Evolutionary conservation across 1,140 invertebrate species (phyloP).

Genomic region (Oedothorax gibbosus): DNA sequence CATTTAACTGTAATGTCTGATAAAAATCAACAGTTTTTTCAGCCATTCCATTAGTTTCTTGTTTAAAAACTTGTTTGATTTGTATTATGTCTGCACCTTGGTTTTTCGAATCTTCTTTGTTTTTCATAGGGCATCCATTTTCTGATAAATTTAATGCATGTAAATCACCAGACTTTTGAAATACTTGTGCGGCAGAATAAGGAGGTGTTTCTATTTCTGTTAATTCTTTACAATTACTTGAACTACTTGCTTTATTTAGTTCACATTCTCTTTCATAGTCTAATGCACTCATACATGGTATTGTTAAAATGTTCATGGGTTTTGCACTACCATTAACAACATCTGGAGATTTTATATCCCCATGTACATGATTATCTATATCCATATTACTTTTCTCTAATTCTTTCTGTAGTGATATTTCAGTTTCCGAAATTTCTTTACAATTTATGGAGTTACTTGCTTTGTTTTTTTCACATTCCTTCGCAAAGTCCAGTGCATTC

Average conservation of each 20-base stretch:
- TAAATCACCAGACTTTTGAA: background rate
- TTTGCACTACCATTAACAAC: too few species aligned
- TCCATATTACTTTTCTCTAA: too few species aligned
- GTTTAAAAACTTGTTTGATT: background rate
- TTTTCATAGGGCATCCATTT: background rate
- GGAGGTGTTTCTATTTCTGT: background rate
- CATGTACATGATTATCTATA: too few species aligned
- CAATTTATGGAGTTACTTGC: background rate
- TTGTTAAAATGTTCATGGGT: constrained; percentile 1
- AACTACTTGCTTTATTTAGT: background rate
- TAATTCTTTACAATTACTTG: background rate
- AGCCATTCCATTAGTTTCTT: background rate
- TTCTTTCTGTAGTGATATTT: too few species aligned
- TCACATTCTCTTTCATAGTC: constrained; percentile 1
- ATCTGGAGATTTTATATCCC: too few species aligned
- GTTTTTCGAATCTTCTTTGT: background rate
- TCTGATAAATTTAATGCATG: background rate
- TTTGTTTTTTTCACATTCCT: background rate
- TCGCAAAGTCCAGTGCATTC: constrained; percentile 7
- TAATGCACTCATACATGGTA: constrained; percentile 19
- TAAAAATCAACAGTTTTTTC: background rate
- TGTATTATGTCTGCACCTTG: background rate
- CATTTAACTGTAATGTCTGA: background rate
- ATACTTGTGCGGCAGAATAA: background rate
- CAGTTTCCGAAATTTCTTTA: background rate